Percentiles rank a stretch among this genome's conserved stretches.
Conservation (phyloP, 2,888 invertebrate genomes). For the Chrysolina americana region DNA sequence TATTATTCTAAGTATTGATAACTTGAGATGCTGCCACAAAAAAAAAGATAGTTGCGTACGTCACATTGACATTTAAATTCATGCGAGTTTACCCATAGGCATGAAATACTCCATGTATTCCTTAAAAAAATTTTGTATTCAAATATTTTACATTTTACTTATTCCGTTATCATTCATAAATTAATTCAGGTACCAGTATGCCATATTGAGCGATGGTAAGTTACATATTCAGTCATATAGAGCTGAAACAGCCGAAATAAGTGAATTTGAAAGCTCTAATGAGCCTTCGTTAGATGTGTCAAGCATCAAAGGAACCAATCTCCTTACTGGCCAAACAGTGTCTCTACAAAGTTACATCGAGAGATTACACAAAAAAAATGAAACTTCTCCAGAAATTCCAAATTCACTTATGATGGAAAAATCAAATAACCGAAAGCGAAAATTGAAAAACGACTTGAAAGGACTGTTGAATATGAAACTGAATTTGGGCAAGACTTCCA, state of each 20-base stretch:
- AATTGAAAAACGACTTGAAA: constrained; percentile 40
- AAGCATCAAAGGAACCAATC: constrained; percentile 56
- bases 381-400: background rate
- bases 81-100: no score
- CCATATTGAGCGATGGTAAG: constrained; percentile 51
- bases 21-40: no score
- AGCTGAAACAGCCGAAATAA: constrained; percentile 33
- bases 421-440: constrained; percentile 17
- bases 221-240: constrained; percentile 44
- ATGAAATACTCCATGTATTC: no score
- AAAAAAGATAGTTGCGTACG: no score
- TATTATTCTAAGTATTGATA: no score
- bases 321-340: constrained; percentile 59
- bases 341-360: constrained; percentile 57
- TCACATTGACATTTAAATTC: no score
- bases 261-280: constrained; percentile 13
- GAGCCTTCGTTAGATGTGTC: constrained; percentile 44
- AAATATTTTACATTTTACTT: background rate
- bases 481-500: constrained; percentile 55
- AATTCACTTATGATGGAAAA: constrained; percentile 17
- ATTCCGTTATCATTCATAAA: background rate
- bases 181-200: constrained; percentile 48
- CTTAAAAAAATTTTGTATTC: no score
- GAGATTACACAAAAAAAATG: constrained; percentile 51
- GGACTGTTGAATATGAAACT: constrained; percentile 59